Conservation (phyloP, 2,797 vertebrate species). For the Dermochelys coriacea region DNA sequence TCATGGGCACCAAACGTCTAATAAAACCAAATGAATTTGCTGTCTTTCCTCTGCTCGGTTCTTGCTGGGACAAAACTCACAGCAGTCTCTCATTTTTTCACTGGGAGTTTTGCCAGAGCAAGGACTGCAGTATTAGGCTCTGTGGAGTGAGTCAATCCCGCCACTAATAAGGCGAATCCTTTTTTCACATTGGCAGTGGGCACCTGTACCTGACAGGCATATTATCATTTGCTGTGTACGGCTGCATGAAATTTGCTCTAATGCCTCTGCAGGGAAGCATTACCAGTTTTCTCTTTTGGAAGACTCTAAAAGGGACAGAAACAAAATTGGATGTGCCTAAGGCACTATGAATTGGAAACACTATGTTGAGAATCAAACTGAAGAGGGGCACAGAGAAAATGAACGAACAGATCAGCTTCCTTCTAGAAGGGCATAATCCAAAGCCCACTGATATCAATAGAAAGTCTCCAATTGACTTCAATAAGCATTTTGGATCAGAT, state of each 20-base stretch:
- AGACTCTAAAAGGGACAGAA: background rate
- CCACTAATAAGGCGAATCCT: constrained; percentile 40
- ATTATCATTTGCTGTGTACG: background rate
- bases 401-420: background rate
- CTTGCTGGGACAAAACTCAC: constrained; percentile 63
- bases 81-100: constrained; percentile 63
- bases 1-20: constrained; percentile 70
- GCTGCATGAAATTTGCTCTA: background rate
- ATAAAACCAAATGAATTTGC: constrained; percentile 74
- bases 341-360: background rate
- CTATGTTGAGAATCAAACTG: background rate
- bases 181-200: constrained; percentile 11
- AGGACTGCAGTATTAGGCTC: constrained; percentile 54
- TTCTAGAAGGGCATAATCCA: background rate
- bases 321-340: background rate
- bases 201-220: background rate
- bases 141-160: constrained; percentile 46
- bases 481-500: background rate
- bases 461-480: background rate
- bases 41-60: constrained; percentile 59
- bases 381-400: background rate
- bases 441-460: background rate
- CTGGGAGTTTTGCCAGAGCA: constrained; percentile 40
- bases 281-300: background rate
- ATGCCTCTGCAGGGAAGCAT: background rate